These are phyloP conservation scores for Galagoides demidoff DNA, from an alignment of 2,797 vertebrate species.

Conservation along the genomic window DNA sequence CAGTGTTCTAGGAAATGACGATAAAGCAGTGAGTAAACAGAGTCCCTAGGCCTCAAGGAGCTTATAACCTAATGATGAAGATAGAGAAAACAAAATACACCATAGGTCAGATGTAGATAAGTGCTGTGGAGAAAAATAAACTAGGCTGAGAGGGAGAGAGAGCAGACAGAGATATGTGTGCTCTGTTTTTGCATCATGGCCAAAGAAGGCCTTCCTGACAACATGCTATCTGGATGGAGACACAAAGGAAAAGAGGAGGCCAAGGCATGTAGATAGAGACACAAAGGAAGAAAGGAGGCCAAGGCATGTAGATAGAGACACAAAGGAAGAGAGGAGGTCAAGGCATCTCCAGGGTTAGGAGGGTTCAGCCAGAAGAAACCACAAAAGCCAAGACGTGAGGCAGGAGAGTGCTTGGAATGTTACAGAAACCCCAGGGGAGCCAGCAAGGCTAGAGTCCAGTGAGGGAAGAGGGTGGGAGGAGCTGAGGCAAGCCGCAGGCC, in stretches of 20 bases:
- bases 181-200: not conserved
- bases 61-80: not conserved
- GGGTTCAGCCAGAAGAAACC: not conserved
- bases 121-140: not conserved
- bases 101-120: not conserved
- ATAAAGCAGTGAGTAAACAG: not conserved
- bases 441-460: not conserved
- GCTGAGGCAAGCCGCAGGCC: not conserved
- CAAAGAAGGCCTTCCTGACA: not conserved
- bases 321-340: not conserved
- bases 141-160: not conserved
- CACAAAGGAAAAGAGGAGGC: not conserved
- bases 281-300: not conserved
- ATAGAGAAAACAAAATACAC: not conserved
- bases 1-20: not conserved
- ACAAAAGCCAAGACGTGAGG: not conserved
- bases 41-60: not conserved
- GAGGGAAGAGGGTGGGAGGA: not conserved
- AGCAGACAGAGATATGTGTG: not conserved
- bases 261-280: not conserved
- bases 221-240: not conserved
- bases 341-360: no score
- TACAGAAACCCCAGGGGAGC: not conserved
- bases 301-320: not conserved
- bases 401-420: not conserved